These are phyloP conservation scores for Heliconius congener DNA, from an alignment of 1,140 invertebrate species.

Conservation along the genomic window DNA sequence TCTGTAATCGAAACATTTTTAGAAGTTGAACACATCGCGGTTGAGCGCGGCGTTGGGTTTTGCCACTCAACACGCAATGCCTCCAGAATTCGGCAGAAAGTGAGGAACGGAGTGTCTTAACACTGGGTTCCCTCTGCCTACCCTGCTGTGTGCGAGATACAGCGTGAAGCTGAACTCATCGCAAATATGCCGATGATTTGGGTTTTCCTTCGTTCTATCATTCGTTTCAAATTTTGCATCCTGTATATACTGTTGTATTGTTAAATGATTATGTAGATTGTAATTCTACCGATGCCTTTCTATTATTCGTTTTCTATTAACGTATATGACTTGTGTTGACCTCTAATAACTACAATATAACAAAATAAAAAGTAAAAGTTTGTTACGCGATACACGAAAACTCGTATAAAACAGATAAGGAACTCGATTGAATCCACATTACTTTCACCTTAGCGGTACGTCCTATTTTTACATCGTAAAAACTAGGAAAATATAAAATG, in stretches of 20 bases:
- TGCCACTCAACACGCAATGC: no score
- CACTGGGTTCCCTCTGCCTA: no score
- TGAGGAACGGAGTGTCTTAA: no score
- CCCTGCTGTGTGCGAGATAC: no score
- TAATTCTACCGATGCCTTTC: neutral
- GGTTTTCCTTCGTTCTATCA: no score
- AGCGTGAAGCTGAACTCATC: no score
- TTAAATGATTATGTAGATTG: neutral
- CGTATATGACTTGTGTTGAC: neutral
- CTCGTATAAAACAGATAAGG: conserved; percentile 13
- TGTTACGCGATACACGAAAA: conserved; percentile 19
- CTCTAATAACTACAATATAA: neutral
- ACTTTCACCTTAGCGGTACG: conserved; percentile 16
- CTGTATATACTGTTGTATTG: neutral
- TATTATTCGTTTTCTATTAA: neutral
- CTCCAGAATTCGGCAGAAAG: no score
- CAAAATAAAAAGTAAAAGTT: conserved; percentile 25
- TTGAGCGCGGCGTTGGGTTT: no score
- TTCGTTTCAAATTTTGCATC: neutral
- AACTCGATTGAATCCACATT: conserved; percentile 18
- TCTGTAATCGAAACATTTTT: no score
- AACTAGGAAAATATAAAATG: neutral
- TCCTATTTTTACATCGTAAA: neutral
- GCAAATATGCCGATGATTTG: no score
- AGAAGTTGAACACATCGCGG: no score